These are phyloP conservation scores for Pycnomerus fuliginosus DNA, from an alignment of 2,888 invertebrate genomes.

Conservation along the genomic window DNA sequence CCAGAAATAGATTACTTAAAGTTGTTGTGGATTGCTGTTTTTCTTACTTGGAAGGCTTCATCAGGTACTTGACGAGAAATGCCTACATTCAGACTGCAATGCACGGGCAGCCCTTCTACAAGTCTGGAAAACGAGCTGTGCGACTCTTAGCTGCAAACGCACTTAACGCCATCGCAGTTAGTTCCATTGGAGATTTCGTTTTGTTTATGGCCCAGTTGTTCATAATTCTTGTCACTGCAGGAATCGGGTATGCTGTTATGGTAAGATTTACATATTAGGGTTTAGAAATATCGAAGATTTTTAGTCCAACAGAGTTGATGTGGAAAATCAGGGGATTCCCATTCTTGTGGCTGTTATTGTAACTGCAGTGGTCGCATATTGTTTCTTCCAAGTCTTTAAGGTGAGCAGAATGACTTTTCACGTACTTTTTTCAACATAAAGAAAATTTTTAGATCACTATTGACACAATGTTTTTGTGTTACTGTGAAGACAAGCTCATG, in stretches of 20 bases:
- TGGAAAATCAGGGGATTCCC: too few relatives aligned
- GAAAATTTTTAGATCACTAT: conserved; percentile 23
- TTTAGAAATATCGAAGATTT: too few relatives aligned
- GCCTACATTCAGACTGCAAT: conserved; percentile 10
- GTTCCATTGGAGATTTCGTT: conserved; percentile 13
- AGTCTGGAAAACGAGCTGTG: conserved; percentile 10
- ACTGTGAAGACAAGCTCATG: conserved; percentile 21
- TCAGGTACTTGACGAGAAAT: conserved; percentile 4
- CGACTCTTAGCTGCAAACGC: conserved; percentile 3
- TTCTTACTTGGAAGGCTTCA: conserved; percentile 1
- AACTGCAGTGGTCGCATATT: conserved; percentile 16
- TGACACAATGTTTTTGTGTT: conserved; percentile 22
- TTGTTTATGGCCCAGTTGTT: conserved; percentile 7
- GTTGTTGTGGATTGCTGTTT: conserved; percentile 1
- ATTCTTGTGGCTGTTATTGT: too few relatives aligned
- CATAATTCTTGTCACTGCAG: conserved; percentile 12
- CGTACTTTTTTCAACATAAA: too few relatives aligned
- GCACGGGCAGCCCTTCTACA: conserved; percentile 9
- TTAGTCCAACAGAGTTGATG: too few relatives aligned
- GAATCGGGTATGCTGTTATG: too few relatives aligned
- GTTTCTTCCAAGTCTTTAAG: conserved; percentile 22
- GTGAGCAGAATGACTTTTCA: too few relatives aligned
- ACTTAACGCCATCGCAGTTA: conserved; percentile 4
- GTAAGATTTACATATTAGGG: too few relatives aligned
- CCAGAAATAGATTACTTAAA: background rate